Evolutionary conservation across 2,797 vertebrate genomes (phyloP), one percentile per base, ranked within the genome.

Genomic region (Molossus alvarezi): DNA sequence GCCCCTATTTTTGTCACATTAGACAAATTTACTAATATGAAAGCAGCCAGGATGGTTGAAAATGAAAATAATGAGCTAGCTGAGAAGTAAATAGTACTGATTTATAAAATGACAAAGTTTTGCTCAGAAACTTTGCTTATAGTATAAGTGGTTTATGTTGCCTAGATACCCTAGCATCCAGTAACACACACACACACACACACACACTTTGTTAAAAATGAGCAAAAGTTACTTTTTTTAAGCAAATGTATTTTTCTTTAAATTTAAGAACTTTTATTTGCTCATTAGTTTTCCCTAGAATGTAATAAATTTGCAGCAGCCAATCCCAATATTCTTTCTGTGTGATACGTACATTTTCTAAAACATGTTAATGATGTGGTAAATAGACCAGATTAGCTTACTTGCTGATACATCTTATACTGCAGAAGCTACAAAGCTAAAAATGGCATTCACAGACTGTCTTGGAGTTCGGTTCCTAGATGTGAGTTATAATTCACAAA

Each of bases 71-170:
- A 90, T 91, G 60, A 9, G 4, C 48, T 87, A 62, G n/a, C 27
- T 81, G 51, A 96, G 45, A 48, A 89, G 41, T 11, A 91, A 85
- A 88, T 82, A 51, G 81, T 83, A 7, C 0, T 1, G 89, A 88
- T 5, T 84, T 95, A 88, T 37, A 86, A 97, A 96, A 96, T 92
- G 77, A 84, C 72, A 7, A 29, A 12, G 45, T 95, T 95, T n/a
- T 60, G 37, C 93, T 82, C 71, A 81, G 79, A 20, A 55, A 71
- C 12, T 79, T 69, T 60, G 37, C 53, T 57, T 55, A 9, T 4
- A 2, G 0, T 1, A 0, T 14, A 2, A 1, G 1, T 2, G 62
- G 79, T 91, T 58, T 15, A 3, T 65, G 55, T 60, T 69, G 51
- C 71, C 33, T 5, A 0, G 0, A 10, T 8, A 76, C 2, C 17